phyloP scores from a whole-genome alignment of 2,888 invertebrate genomes.

The Dolichomitus sp. region DNA sequence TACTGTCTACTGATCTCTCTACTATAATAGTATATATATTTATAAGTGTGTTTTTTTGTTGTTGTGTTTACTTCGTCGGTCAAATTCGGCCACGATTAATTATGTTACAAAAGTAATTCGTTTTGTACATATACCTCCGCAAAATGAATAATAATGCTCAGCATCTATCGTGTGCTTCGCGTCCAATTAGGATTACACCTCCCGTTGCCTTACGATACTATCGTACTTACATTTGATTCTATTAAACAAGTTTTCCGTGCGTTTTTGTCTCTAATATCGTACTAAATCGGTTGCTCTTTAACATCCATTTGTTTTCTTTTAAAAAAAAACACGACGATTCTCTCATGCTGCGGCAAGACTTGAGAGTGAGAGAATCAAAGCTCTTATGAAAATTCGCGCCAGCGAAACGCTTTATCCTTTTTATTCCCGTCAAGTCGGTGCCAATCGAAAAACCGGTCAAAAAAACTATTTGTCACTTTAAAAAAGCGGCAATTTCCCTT shows the following conservation, averaged over 20 bases:
- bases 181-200: neutral
- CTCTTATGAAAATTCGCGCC: conserved; percentile 20
- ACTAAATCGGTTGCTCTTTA: neutral
- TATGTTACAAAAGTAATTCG: conserved; percentile 78
- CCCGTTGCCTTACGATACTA: conserved; percentile 42
- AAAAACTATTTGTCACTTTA: neutral
- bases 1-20: conserved; percentile 20
- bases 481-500: neutral
- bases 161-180: conserved; percentile 34
- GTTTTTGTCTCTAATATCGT: conserved; percentile 10
- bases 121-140: conserved; percentile 76
- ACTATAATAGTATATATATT: conserved; percentile 8
- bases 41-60: neutral
- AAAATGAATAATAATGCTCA: conserved; percentile 35
- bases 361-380: conserved; percentile 44
- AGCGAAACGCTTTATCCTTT: neutral
- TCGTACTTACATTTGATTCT: conserved; percentile 47
- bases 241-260: conserved; percentile 29
- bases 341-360: conserved; percentile 54
- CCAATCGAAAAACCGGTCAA: neutral
- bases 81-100: conserved; percentile 24
- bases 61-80: neutral
- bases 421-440: conserved; percentile 9
- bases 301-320: neutral
- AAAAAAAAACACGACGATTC: conserved; percentile 2